Base-by-base conservation (phyloP, 2,888 invertebrate genomes). In the Hemaris fuciformis region DNA sequence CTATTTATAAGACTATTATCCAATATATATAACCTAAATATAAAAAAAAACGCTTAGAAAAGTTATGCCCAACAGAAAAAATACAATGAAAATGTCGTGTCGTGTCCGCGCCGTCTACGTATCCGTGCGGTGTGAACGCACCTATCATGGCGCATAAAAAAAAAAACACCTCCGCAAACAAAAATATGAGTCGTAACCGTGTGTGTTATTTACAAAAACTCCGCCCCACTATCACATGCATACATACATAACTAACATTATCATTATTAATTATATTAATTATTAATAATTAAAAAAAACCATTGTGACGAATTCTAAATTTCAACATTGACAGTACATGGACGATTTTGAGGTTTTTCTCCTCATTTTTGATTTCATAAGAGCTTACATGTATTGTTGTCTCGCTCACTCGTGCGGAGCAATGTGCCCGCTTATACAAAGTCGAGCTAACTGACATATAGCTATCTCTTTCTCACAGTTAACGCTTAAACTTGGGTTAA, bases 241-340 rank as follows among this genome's bases (percentile, higher is more conserved):
- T 31, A 53, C 53, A 53, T 31, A 53, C 53, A 53, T 27, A 15
- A 10, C n/a, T n/a, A n/a, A 38, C 38, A 38, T 38, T 38, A 48
- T 25, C 20, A 25, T 46, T n/a, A 53, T 53, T 31, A n/a, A n/a
- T n/a, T n/a, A n/a, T n/a, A 53, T 31, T 53, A 53, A 53, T 53
- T 8, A 53, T 31, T 53, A 48, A 25, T 48, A 6, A 25, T 46
- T 23, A 53, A 53, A 53, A 53, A 53, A 53, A 53, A 31, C 53
- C 27, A 53, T 53, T 53, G 53, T 53, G 53, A 53, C 53, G 53
- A 53, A 53, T 53, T 53, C 31, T 53, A 31, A 31, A 4, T 53
- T 53, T 31, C 27, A 31, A 53, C 53, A 53, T 53, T 53, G 53
- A 53, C 53, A 53, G 27, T 53, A 53, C 53, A 31, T 53, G 53